These are phyloP conservation scores for Eupelmus urozonus DNA, from an alignment of 2,888 invertebrate species.

Conservation along the genomic window DNA sequence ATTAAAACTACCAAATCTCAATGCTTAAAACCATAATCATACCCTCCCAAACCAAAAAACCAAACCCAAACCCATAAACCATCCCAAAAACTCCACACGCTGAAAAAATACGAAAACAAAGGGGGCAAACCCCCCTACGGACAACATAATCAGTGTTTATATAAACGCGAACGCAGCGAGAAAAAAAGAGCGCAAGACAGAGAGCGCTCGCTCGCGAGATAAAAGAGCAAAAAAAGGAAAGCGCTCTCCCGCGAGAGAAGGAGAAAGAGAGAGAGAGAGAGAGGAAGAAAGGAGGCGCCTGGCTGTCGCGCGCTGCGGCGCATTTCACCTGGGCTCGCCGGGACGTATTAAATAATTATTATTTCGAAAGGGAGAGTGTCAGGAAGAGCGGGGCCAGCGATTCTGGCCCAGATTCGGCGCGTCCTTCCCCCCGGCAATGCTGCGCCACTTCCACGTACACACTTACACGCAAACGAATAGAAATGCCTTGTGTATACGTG, in stretches of 20 bases:
- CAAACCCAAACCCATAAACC: background rate
- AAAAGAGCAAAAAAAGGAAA: conserved; percentile 21
- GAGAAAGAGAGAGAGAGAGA: conserved; percentile 1
- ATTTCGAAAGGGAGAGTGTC: conserved; percentile 75
- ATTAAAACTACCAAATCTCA: too few species aligned
- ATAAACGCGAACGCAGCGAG: background rate
- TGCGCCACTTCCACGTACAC: conserved; percentile 65
- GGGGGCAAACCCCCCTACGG: background rate
- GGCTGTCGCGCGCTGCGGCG: conserved; percentile 28
- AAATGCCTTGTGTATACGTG: too few species aligned
- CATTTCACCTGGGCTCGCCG: conserved; percentile 45
- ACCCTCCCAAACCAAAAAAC: conserved; percentile 4
- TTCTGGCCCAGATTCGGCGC: conserved; percentile 74
- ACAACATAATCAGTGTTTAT: conserved; percentile 1
- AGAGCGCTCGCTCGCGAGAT: background rate
- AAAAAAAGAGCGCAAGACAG: background rate
- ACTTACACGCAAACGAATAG: background rate
- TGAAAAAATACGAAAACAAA: background rate
- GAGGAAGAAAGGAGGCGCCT: conserved; percentile 43
- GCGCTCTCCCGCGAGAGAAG: background rate
- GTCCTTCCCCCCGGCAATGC: conserved; percentile 77
- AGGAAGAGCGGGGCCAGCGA: conserved; percentile 57
- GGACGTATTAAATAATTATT: conserved; percentile 75
- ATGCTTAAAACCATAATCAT: too few species aligned
- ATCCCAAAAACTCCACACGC: too few species aligned